phyloP scores from a whole-genome alignment of 2,888 invertebrate genomes.

The Trypoxylon attenuatum region DNA sequence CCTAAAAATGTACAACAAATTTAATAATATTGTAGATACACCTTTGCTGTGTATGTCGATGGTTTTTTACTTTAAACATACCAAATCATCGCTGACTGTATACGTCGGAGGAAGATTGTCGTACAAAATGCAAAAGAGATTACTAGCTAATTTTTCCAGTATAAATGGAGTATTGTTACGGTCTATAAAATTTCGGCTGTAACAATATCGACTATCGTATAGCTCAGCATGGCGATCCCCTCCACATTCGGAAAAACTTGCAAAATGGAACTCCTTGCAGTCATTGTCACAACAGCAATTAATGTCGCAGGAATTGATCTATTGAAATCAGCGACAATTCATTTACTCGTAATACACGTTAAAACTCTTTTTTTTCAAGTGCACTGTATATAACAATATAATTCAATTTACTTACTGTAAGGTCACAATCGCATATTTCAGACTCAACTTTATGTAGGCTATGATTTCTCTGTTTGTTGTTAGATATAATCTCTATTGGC shows the following conservation, averaged over 20 bases:
- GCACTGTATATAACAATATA: not conserved
- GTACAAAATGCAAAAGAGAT: constrained; percentile 79
- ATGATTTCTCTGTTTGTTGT: constrained; percentile 17
- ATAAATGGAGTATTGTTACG: constrained; percentile 76
- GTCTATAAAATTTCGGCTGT: constrained; percentile 76
- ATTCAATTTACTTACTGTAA: constrained; percentile 72
- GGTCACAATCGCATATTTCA: constrained; percentile 78
- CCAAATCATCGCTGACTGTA: constrained; percentile 48
- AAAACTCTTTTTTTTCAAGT: not conserved
- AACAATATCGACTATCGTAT: constrained; percentile 76
- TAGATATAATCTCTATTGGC: constrained; percentile 4
- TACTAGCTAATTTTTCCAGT: constrained; percentile 71
- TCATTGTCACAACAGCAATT: constrained; percentile 91
- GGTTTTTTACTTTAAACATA: constrained; percentile 18
- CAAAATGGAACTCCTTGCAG: constrained; percentile 79
- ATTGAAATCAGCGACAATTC: constrained; percentile 48
- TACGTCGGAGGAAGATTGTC: constrained; percentile 77
- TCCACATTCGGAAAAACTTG: constrained; percentile 79
- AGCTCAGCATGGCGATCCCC: constrained; percentile 66
- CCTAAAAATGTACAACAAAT: constrained; percentile 40
- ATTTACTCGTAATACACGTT: constrained; percentile 8
- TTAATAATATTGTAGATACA: constrained; percentile 9
- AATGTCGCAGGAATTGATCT: constrained; percentile 84
- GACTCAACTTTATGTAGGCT: constrained; percentile 49
- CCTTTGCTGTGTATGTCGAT: constrained; percentile 16